Percentiles rank a stretch among this genome's conserved stretches.
phyloP scores from a whole-genome alignment of 2,888 invertebrate species.

The Camponotus fellah region DNA sequence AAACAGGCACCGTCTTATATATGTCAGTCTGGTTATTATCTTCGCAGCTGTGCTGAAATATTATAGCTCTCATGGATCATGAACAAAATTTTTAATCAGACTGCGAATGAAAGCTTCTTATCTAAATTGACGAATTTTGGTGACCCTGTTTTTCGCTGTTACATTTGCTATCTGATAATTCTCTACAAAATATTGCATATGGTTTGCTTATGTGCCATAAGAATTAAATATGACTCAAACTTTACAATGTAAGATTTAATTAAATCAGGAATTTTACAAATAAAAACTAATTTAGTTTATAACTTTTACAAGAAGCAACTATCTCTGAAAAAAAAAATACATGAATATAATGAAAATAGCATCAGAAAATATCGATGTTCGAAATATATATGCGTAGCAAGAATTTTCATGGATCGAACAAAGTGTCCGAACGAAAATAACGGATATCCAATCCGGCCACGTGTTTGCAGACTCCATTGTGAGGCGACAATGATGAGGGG shows the following conservation, averaged over 20 bases:
- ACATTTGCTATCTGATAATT: conserved; percentile 9
- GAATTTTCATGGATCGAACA: conserved; percentile 15
- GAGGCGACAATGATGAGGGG: conserved; percentile 41
- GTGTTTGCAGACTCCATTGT: conserved; percentile 56
- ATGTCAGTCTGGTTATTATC: conserved; percentile 53
- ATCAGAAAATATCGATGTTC: conserved; percentile 1
- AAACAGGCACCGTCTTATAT: conserved; percentile 58
- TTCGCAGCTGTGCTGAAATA: conserved; percentile 52
- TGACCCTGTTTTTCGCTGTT: conserved; percentile 18
- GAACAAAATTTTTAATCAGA: conserved; percentile 47
- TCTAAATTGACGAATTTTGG: conserved; percentile 44
- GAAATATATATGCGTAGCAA: not conserved
- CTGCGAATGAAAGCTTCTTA: conserved; percentile 34
- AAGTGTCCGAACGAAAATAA: conserved; percentile 29
- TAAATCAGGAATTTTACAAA: conserved; percentile 19
- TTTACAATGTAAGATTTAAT: conserved; percentile 15
- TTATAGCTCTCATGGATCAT: conserved; percentile 37
- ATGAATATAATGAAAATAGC: not conserved
- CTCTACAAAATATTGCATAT: not conserved
- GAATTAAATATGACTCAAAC: not conserved
- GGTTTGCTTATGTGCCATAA: not conserved
- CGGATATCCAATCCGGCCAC: conserved; percentile 40
- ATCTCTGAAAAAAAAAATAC: not conserved
- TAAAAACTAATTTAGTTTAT: not conserved
- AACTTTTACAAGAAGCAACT: not conserved